Evolutionary conservation across 2,888 invertebrate species (phyloP).

Genomic region (Odiellus spinosus): DNA sequence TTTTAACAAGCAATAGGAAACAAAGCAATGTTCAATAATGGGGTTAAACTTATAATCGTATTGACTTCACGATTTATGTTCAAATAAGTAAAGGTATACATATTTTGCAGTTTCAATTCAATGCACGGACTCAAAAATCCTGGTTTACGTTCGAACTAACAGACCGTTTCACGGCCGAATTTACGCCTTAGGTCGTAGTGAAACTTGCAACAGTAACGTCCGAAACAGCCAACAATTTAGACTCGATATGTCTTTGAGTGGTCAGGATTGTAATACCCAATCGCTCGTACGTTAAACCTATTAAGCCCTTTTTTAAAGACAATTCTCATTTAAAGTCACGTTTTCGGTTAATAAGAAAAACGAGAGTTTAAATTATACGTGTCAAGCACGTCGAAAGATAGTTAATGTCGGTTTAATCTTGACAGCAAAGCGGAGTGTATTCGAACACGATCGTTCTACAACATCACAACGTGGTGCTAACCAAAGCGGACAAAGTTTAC

Average conservation of each 20-base stretch:
- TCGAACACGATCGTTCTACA: conserved; percentile 86
- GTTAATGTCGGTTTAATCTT: not conserved
- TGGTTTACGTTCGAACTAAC: conserved; percentile 79
- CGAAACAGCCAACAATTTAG: conserved; percentile 81
- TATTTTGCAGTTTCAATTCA: conserved; percentile 84
- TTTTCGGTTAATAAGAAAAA: no score
- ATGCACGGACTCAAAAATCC: conserved; percentile 85
- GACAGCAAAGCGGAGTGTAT: conserved; percentile 65
- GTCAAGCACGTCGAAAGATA: not conserved
- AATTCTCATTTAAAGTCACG: no score
- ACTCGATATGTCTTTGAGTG: conserved; percentile 77
- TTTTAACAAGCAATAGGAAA: no score
- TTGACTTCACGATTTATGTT: no score
- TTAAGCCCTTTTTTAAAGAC: not conserved
- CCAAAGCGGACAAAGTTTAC: conserved; percentile 89
- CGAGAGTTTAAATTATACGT: no score
- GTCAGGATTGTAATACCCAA: conserved; percentile 89
- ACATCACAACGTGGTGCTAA: conserved; percentile 91
- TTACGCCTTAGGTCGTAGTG: conserved; percentile 79
- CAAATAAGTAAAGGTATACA: no score
- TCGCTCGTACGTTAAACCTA: conserved; percentile 56
- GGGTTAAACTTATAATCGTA: no score
- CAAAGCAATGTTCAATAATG: no score
- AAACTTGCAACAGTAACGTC: conserved; percentile 87
- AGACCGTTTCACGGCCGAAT: conserved; percentile 88